phyloP scores from a whole-genome alignment of 2,797 vertebrate species.

The Microctenopoma lineatum region DNA sequence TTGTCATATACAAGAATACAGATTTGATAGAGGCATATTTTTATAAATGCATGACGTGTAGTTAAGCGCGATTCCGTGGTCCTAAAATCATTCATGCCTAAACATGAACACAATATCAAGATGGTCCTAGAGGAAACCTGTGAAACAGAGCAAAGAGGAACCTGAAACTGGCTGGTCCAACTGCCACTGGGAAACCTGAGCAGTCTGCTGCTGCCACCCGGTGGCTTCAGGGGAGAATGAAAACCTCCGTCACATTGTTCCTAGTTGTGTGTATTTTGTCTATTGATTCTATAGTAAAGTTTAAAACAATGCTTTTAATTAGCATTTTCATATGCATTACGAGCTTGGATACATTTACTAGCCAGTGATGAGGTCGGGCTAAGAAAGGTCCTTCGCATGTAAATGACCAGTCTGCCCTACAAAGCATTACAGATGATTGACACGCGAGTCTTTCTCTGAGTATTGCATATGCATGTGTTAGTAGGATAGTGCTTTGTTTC shows the following conservation, averaged over 20 bases:
- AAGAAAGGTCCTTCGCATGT: slow-evolving; percentile 45
- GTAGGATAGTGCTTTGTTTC: not conserved
- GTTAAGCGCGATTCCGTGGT: not conserved
- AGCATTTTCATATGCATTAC: not conserved
- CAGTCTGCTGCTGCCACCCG: slow-evolving; percentile 75
- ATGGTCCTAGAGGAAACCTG: not conserved
- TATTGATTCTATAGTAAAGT: not conserved
- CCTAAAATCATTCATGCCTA: not conserved
- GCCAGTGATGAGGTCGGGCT: slow-evolving; percentile 4
- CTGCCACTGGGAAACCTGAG: not conserved
- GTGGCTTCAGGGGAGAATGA: slow-evolving; percentile 60
- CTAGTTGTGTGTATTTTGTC: not conserved
- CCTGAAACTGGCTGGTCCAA: not conserved
- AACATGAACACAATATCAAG: not conserved
- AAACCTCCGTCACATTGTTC: not conserved
- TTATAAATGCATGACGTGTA: too few relatives aligned
- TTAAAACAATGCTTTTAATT: not conserved
- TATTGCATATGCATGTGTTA: not conserved
- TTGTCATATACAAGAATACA: not conserved
- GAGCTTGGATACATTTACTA: not conserved
- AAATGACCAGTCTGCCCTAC: slow-evolving; percentile 30
- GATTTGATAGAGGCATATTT: not conserved
- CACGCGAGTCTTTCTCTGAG: not conserved
- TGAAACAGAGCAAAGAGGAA: not conserved
- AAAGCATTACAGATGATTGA: slow-evolving; percentile 11